Evolutionary conservation across 2,888 invertebrate genomes (phyloP).

Genomic region (Seladonia tumulorum): DNA sequence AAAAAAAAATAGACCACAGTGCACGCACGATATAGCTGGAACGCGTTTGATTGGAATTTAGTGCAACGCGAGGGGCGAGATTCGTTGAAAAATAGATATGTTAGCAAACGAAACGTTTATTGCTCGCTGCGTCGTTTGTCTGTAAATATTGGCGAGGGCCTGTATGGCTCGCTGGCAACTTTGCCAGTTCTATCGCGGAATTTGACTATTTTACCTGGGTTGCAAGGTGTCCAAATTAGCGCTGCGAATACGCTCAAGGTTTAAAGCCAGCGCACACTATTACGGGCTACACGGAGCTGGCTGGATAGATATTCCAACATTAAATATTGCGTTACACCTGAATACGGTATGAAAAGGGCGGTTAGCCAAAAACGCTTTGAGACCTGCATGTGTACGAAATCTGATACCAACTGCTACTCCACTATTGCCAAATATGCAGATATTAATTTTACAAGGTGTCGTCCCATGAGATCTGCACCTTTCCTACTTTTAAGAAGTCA

Average conservation of each 20-base stretch:
- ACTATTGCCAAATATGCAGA: not conserved
- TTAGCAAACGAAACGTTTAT: not conserved
- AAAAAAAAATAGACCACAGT: not conserved
- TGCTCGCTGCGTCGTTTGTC: not conserved
- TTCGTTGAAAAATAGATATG: conserved; percentile 2
- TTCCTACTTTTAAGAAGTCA: no score
- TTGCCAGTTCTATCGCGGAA: not conserved
- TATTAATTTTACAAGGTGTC: not conserved
- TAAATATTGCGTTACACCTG: not conserved
- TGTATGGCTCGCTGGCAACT: not conserved
- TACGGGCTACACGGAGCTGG: not conserved
- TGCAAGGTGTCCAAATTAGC: conserved; percentile 9
- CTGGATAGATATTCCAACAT: not conserved
- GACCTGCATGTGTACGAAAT: not conserved
- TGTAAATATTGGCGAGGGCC: not conserved
- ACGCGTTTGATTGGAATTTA: not conserved
- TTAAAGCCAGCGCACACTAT: not conserved
- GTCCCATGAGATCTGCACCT: not conserved
- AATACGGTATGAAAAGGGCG: not conserved
- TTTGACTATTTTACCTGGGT: not conserved
- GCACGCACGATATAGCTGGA: not conserved
- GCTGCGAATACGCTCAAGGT: not conserved
- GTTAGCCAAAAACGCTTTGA: not conserved
- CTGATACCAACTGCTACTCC: not conserved
- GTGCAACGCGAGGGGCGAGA: not conserved